Base-by-base conservation (phyloP, 1,140 invertebrate species). In the Nasonia longicornis region DNA sequence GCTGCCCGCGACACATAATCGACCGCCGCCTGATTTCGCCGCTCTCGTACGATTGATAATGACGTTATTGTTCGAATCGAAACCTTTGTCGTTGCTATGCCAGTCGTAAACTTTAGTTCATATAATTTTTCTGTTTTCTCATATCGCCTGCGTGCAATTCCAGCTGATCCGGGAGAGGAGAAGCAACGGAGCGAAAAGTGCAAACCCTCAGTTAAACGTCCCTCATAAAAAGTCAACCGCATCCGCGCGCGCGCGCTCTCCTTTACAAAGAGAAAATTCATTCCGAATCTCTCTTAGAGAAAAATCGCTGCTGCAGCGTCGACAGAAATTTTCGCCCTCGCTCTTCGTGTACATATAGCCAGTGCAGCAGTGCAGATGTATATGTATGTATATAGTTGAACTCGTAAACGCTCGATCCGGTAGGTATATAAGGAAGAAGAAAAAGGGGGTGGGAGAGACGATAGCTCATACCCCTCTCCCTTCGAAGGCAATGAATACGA, bases 401-500 rank as follows among this genome's bases (percentile, higher is more conserved):
- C 42, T 45, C 45, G 71, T 73, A 71, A 71, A 71, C 69, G 69
- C 69, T 67, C 29, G 64, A 67, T 67, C 35, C 42, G 66, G 71
- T n/a, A 29, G 74, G 48, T 16, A 42, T 42, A 42, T 42, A 66
- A 69, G n/a, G 70, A 72, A 48, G 45, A 70, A 69, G 26, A 26
- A 26, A 82, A 70, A 73, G 73, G 77, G 58, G 75, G 74, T 20
- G 22, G 67, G 38, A 45, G n/a, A 52, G 52, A 20, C 20, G 86
- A 85, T 85, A 86, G 85, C 85, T 87, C 85, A 83, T 84, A 82
- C 84, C 81, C 86, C 85, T 86, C 86, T 58, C 52, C 85, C 85
- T 85, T 86, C 79, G 77, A 87, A 87, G 88, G 88, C 89, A 91
- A 91, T 91, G 89, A 91, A 91, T 91, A 91, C 90, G 90, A 91